Percentiles rank a stretch among this genome's conserved stretches.
Conservation (phyloP, 2,888 invertebrate genomes). For the Andrena bicolor region DNA sequence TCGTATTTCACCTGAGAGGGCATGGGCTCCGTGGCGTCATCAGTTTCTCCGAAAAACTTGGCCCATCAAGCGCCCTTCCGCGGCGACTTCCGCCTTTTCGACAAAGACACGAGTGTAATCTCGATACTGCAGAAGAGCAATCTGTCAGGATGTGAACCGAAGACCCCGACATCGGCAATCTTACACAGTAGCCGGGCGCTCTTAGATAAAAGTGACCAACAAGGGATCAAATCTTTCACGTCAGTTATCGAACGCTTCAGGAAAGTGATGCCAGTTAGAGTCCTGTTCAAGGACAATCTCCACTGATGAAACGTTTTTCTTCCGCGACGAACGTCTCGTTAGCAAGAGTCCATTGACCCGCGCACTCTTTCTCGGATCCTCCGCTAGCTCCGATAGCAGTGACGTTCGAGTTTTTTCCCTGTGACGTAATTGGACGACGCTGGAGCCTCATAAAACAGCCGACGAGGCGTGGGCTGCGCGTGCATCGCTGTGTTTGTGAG, state of each 20-base stretch:
- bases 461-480: neutral
- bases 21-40: neutral
- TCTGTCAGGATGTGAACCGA: constrained; percentile 50
- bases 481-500: neutral
- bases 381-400: constrained; percentile 29
- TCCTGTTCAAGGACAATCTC: constrained; percentile 18
- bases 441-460: constrained; percentile 39
- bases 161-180: constrained; percentile 31
- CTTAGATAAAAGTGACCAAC: constrained; percentile 44
- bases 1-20: constrained; percentile 5
- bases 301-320: constrained; percentile 15
- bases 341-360: constrained; percentile 16
- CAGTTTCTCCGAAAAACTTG: constrained; percentile 10
- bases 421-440: constrained; percentile 53
- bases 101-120: constrained; percentile 28
- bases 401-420: constrained; percentile 42
- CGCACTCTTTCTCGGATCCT: constrained; percentile 21
- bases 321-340: constrained; percentile 51
- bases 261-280: constrained; percentile 34
- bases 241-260: constrained; percentile 52
- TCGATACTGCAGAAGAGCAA: constrained; percentile 25
- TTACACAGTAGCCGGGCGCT: constrained; percentile 21
- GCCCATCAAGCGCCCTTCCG: neutral
- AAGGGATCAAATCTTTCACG: constrained; percentile 55
- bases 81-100: neutral